Base-by-base conservation (phyloP, 2,113 vertebrate genomes). In the Garra rufa region DNA sequence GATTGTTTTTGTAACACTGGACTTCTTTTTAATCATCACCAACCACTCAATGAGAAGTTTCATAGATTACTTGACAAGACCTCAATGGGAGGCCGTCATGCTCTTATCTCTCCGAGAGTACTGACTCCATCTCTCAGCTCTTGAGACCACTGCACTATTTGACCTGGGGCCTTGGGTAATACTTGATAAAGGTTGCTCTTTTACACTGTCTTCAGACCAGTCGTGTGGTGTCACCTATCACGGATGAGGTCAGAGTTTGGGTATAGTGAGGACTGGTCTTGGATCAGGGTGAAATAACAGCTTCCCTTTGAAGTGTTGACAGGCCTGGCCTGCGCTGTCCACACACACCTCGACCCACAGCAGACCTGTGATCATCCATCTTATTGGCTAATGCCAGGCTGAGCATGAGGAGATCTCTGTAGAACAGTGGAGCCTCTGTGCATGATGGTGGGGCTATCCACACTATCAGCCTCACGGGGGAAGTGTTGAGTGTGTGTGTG, bases 331-430 rank as follows among this genome's bases (percentile, higher is more conserved):
- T 26, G 14, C 14, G 48, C n/a, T 83, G 80, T 88, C 83, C 63
- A 57, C 73, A 43, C 75, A 69, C 79, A 75, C 46, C 81, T 82
- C 77, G 79, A 86, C 86, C 82, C 82, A 55, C 52, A 67, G 52
- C 19, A 15, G 84, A 79, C 55, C 90, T 65, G 77, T 43, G 76
- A 84, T 89, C 87, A 88, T 88, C 91, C 88, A 87, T 92, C 90
- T 87, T 57, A 74, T 46, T 71, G 83, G 67, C 85, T 88, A 91
- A 91, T 89, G 87, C 85, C 87, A 90, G 85, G 85, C 70, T 71
- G 88, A 91, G 90, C 91, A 87, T 82, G 89, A 78, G 71, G 57
- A 76, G 85, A 88, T 86, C 89, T 90, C 85, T 83, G 85, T 87
- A 89, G 85, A 85, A 87, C 88, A 90, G 78, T 89, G 82, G 87